phyloP scores from a whole-genome alignment of 2,888 invertebrate species.

The Macaria liturata region DNA sequence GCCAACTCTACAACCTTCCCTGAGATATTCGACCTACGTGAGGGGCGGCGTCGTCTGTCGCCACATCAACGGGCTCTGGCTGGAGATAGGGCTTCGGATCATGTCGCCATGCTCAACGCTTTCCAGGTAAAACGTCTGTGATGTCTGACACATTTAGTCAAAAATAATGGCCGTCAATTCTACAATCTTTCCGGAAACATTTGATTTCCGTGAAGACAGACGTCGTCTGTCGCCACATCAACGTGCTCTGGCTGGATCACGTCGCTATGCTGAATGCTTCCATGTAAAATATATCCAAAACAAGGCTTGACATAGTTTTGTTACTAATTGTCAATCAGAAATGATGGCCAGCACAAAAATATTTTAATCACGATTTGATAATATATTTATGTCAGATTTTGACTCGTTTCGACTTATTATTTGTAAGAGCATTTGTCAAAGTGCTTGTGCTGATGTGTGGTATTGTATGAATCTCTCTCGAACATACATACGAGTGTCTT shows the following conservation, averaged over 20 bases:
- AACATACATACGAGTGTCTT: too few species aligned
- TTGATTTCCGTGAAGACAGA: conserved; percentile 88
- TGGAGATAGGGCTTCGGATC: conserved; percentile 95
- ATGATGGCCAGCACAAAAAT: conserved; percentile 98
- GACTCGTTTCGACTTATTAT: too few species aligned
- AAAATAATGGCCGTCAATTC: conserved; percentile 96
- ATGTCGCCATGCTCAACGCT: conserved; percentile 96
- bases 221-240: conserved; percentile 92
- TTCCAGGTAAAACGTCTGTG: conserved; percentile 89
- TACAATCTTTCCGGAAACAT: conserved; percentile 97
- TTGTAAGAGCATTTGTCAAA: too few species aligned
- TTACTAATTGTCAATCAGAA: conserved; percentile 72
- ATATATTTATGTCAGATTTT: too few species aligned
- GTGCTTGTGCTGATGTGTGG: too few species aligned
- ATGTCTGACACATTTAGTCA: too few species aligned
- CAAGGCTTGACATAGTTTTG: too few species aligned
- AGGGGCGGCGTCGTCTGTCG: conserved; percentile 89
- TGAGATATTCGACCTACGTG: conserved; percentile 92
- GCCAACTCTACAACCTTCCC: conserved; percentile 98
- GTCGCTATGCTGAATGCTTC: conserved; percentile 96
- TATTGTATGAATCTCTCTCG: too few species aligned
- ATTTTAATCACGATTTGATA: too few species aligned
- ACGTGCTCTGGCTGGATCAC: conserved; percentile 95
- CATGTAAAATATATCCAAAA: conserved; percentile 75
- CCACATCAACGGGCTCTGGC: conserved; percentile 93